These are phyloP conservation scores for Chloroclystis v-ata DNA, from an alignment of 2,888 invertebrate genomes.

Conservation along the genomic window DNA sequence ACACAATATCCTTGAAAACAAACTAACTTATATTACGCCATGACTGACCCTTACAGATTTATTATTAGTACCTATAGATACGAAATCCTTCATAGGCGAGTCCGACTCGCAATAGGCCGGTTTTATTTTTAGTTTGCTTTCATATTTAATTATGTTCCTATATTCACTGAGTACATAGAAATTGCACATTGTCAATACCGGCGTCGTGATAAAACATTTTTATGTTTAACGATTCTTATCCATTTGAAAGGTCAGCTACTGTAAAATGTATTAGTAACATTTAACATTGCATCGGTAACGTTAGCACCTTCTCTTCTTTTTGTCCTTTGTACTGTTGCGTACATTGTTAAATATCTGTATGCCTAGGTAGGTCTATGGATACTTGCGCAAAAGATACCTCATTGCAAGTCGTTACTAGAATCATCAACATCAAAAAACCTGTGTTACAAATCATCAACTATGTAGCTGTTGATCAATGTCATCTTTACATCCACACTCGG, in stretches of 20 bases:
- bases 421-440: background rate
- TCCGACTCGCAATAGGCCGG: too few species aligned
- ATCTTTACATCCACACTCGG: too few species aligned
- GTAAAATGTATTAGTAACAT: conserved; percentile 21
- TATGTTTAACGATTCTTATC: background rate
- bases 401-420: conserved; percentile 8
- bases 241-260: conserved; percentile 26
- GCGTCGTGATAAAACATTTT: conserved; percentile 7
- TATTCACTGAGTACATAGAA: too few species aligned
- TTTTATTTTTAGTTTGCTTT: too few species aligned
- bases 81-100: too few species aligned
- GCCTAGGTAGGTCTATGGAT: conserved; percentile 17
- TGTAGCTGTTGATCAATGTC: background rate
- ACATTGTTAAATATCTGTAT: conserved; percentile 13
- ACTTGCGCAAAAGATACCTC: conserved; percentile 25
- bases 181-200: too few species aligned
- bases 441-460: background rate
- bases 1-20: too few species aligned
- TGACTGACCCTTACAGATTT: too few species aligned
- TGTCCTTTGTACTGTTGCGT: conserved; percentile 24
- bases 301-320: conserved; percentile 28
- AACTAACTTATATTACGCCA: too few species aligned
- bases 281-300: conserved; percentile 8
- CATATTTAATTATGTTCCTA: too few species aligned
- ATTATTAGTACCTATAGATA: too few species aligned